These are phyloP conservation scores for Agrilus planipennis DNA, from an alignment of 1,140 invertebrate species.

Conservation along the genomic window DNA sequence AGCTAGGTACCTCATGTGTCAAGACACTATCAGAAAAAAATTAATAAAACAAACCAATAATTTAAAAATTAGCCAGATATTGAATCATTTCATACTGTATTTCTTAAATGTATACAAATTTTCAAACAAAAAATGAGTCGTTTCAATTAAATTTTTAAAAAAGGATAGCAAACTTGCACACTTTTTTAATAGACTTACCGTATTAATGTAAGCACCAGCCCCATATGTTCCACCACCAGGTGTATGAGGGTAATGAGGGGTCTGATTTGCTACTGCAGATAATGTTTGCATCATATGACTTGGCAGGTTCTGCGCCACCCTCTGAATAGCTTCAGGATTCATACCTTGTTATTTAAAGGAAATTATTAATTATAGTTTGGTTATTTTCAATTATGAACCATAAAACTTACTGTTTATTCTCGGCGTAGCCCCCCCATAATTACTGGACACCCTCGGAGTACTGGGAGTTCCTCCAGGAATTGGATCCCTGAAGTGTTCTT, in stretches of 20 bases:
- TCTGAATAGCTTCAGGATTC: constrained; percentile 58
- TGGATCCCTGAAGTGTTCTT: constrained; percentile 91
- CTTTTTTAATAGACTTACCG: too few relatives aligned
- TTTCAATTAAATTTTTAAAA: too few relatives aligned
- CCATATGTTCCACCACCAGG: constrained; percentile 40
- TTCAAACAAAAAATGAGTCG: too few relatives aligned
- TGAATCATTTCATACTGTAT: too few relatives aligned
- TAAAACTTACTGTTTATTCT: constrained; percentile 18
- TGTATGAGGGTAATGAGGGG: constrained; percentile 54
- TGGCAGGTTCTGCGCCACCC: constrained; percentile 60
- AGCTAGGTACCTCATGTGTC: too few relatives aligned
- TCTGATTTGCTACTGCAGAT: constrained; percentile 53
- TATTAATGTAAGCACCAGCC: constrained; percentile 42
- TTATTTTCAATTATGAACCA: constrained; percentile 9
- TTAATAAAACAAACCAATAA: too few relatives aligned
- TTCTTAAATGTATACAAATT: too few relatives aligned
- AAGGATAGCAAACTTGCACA: too few relatives aligned
- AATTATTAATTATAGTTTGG: background rate
- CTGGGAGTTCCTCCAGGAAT: constrained; percentile 64
- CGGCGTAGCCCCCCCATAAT: constrained; percentile 36
- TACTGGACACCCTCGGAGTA: constrained; percentile 54
- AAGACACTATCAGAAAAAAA: too few relatives aligned
- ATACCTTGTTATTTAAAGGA: constrained; percentile 38
- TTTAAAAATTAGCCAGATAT: too few relatives aligned
- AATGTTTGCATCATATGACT: constrained; percentile 60